Evolutionary conservation across 2,797 vertebrate species (phyloP), one percentile per base, ranked within the genome.

Genomic region (Pempheris klunzingeri): DNA sequence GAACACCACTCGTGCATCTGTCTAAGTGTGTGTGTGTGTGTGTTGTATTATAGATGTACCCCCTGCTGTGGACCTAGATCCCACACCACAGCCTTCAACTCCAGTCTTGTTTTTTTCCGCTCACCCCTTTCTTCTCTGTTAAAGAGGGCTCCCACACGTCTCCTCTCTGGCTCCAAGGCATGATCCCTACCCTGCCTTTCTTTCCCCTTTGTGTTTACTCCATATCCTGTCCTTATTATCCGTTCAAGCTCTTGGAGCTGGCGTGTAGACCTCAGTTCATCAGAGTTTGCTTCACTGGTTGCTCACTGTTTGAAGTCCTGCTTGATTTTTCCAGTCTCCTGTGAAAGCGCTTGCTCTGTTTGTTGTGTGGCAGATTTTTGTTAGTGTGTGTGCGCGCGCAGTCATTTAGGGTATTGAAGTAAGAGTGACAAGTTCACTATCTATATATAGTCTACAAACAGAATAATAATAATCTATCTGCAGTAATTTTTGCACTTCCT

Each of bases 31-130:
- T 49, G 41, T 72, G 53, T 62, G 78, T 47, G 20, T 86, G 78
- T 88, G 82, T 90, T 94, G 85, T 83, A 86, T 93, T 88, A 90
- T 91, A 73, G 82, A 92, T 91, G 82, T 49, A 66, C 84, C 74
- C 78, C 90, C 85, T 78, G 87, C 88, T 84, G 90, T 57, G 80
- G 72, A 72, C 64, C 66, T 34, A 80, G 73, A 84, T 90, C 87
- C 78, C 72, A 80, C 78, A 73, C 36, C 30, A 39, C 82, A 63
- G 55, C 61, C 74, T 71, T 90, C 83, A 73, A 62, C 80, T 74
- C 60, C 28, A 60, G 41, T 72, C 59, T 28, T 49, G 20, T 68
- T 34, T 30, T 71, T 59, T 55, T 71, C 49, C 47, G 15, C 43
- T 66, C 50, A 32, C 24, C 70, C 32, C 36, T 80, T 82, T 82